A percentile compares a stretch with the other conserved stretches of the same genome.
These are phyloP conservation scores for Aphelenchoides avenae DNA, from an alignment of 1,140 invertebrate genomes.

Conservation along the genomic window DNA sequence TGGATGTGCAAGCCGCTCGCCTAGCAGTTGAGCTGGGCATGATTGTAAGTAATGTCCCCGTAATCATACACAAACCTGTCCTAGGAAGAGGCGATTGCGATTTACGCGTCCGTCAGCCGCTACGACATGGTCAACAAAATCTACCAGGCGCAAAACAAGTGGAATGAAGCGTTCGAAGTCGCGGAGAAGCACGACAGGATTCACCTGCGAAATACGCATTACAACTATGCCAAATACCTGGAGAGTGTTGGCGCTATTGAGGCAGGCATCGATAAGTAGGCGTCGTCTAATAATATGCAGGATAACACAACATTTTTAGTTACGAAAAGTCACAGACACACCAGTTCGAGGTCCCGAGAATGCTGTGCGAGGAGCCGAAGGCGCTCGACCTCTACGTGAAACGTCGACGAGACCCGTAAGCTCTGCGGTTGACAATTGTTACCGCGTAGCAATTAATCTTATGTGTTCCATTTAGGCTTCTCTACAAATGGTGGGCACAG, in stretches of 20 bases:
- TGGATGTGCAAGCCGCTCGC: constrained; percentile 77
- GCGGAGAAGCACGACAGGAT: constrained; percentile 77
- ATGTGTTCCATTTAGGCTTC: constrained; percentile 42
- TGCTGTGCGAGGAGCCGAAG: constrained; percentile 74
- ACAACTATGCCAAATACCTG: constrained; percentile 75
- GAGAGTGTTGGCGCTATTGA: constrained; percentile 68
- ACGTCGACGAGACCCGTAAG: constrained; percentile 72
- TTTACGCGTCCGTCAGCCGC: constrained; percentile 75
- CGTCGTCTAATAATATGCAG: constrained; percentile 10
- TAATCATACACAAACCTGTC: constrained; percentile 25
- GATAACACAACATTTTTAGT: constrained; percentile 60
- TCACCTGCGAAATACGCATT: constrained; percentile 80
- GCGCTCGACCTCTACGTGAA: constrained; percentile 72
- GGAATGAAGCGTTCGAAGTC: constrained; percentile 72
- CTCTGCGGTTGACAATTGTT: too few relatives aligned
- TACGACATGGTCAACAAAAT: constrained; percentile 81
- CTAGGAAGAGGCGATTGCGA: constrained; percentile 80
- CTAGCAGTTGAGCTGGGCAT: constrained; percentile 85
- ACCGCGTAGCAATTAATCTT: too few relatives aligned
- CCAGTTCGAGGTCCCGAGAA: constrained; percentile 83
- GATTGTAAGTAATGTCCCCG: constrained; percentile 65
- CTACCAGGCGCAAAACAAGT: constrained; percentile 70
- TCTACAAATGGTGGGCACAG: constrained; percentile 92
- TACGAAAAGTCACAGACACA: constrained; percentile 72
- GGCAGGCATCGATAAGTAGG: constrained; percentile 64